phyloP scores from a whole-genome alignment of 1,140 invertebrate genomes.

The Chrysomallon squamiferum region DNA sequence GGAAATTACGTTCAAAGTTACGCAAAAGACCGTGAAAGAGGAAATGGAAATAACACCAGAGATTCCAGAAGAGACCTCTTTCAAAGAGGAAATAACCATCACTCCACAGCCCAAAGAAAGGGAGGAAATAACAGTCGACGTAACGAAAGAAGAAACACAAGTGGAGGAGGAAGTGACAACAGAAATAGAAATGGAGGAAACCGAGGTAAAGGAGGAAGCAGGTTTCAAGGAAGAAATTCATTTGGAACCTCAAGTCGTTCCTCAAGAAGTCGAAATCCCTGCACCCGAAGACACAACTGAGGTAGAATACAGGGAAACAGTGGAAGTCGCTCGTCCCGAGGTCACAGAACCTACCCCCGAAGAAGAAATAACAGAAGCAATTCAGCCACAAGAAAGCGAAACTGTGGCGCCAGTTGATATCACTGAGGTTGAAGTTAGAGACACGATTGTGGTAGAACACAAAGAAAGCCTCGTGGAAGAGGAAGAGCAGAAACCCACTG shows the following conservation, averaged over 20 bases:
- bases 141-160: not conserved
- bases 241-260: no score
- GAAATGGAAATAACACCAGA: no score
- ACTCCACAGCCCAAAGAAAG: no score
- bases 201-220: constrained; percentile 2
- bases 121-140: not conserved
- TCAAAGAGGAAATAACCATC: no score
- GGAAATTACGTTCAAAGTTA: no score
- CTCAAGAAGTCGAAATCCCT: not conserved
- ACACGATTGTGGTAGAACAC: not conserved
- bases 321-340: no score
- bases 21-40: no score
- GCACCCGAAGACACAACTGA: constrained; percentile 2
- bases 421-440: constrained; percentile 1
- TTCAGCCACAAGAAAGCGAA: not conserved
- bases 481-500: not conserved
- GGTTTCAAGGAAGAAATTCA: not conserved
- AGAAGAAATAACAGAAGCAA: not conserved
- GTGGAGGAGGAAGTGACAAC: constrained; percentile 2
- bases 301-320: not conserved
- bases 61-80: no score
- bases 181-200: not conserved
- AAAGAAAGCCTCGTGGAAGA: not conserved
- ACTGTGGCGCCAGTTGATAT: not conserved
- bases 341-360: not conserved